A percentile compares a stretch with the other conserved stretches of the same genome.
These are phyloP conservation scores for Florisuga fusca DNA, from an alignment of 2,797 vertebrate genomes.

Conservation along the genomic window DNA sequence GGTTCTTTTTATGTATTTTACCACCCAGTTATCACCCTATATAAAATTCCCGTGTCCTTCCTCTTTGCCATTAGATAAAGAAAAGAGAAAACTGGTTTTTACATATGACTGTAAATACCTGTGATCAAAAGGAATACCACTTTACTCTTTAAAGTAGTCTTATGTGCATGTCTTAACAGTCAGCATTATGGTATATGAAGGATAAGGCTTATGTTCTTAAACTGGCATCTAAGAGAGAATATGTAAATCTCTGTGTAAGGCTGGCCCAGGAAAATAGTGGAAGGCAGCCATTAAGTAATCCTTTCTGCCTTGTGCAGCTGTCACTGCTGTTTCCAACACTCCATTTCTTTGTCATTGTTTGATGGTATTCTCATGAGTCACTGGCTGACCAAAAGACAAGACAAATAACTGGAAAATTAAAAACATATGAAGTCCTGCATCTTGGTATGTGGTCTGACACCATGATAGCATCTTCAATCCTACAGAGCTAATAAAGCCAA, in stretches of 20 bases:
- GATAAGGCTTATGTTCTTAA: constrained; percentile 30
- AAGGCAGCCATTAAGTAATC: constrained; percentile 1
- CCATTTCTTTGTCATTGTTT: background rate
- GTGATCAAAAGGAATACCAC: constrained; percentile 32
- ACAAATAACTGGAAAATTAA: constrained; percentile 49
- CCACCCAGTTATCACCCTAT: background rate
- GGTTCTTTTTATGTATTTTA: background rate
- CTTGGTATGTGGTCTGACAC: constrained; percentile 51
- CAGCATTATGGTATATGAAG: constrained; percentile 19
- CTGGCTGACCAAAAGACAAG: constrained; percentile 33
- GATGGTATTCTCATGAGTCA: background rate
- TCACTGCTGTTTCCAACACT: background rate
- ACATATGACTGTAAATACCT: constrained; percentile 16
- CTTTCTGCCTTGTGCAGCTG: constrained; percentile 6
- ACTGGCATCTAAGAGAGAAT: constrained; percentile 4
- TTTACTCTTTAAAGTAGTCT: background rate
- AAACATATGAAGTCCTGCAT: constrained; percentile 8
- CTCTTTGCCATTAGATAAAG: constrained; percentile 11
- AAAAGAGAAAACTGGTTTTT: constrained; percentile 9
- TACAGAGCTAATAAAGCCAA: constrained; percentile 17
- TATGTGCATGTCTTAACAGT: constrained; percentile 27
- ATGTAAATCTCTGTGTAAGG: constrained; percentile 15
- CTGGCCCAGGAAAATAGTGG: background rate
- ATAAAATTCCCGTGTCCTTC: background rate
- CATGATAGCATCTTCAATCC: background rate